Percentiles rank a stretch among this genome's conserved stretches.
Conservation (phyloP, 2,888 invertebrate species). For the Osedax frankpressi region DNA sequence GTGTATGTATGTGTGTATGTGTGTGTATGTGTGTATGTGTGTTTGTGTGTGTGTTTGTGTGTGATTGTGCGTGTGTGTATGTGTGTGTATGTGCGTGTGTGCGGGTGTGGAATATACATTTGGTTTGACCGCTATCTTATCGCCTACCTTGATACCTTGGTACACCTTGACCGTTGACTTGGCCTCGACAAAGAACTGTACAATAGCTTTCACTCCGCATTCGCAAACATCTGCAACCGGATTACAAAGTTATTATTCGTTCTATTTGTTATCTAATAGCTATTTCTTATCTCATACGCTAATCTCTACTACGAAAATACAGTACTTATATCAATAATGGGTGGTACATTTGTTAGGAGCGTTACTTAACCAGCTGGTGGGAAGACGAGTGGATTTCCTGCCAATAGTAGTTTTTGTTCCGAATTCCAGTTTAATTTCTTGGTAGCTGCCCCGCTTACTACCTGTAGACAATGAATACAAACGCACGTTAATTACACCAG, state of each 20-base stretch:
- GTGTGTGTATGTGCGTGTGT: too few species aligned
- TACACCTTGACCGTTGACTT: conserved; percentile 34
- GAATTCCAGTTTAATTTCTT: conserved; percentile 35
- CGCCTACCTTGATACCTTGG: conserved; percentile 29
- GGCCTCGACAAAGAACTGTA: conserved; percentile 37
- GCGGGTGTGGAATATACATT: too few species aligned
- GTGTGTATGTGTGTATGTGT: too few species aligned
- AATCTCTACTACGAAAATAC: too few species aligned
- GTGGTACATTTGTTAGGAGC: too few species aligned
- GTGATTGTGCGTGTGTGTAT: too few species aligned
- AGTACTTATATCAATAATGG: too few species aligned
- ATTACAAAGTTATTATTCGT: too few species aligned
- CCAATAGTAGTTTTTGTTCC: conserved; percentile 28
- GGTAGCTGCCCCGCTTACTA: conserved; percentile 33
- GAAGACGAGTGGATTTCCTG: conserved; percentile 37
- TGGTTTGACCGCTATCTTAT: neutral
- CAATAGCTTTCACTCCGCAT: conserved; percentile 37
- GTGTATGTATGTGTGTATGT: too few species aligned
- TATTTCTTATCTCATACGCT: too few species aligned
- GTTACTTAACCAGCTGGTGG: conserved; percentile 30
- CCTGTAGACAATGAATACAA: neutral
- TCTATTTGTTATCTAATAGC: too few species aligned
- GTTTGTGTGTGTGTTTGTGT: too few species aligned
- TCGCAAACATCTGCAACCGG: conserved; percentile 36
- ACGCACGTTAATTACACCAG: neutral